Conservation (phyloP, 2,888 invertebrate genomes). For the Rugalucina vietnamica region DNA sequence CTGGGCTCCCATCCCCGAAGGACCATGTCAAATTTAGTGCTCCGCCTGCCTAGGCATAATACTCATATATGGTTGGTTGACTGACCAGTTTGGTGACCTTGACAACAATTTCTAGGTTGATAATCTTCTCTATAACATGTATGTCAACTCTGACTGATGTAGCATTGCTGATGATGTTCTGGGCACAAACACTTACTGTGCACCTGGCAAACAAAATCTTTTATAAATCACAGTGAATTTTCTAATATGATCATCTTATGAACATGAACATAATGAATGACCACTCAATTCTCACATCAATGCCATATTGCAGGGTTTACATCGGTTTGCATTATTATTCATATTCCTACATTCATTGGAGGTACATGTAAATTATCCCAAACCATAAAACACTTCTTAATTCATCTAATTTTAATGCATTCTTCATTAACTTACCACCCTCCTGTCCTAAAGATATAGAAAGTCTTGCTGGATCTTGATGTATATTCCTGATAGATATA, state of each 20-base stretch:
- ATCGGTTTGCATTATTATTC: too few species aligned
- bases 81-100: conserved; percentile 67
- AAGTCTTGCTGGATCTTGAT: conserved; percentile 17
- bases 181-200: conserved; percentile 74
- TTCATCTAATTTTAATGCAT: too few species aligned
- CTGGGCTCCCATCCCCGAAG: conserved; percentile 80
- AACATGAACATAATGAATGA: too few species aligned
- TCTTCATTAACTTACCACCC: conserved; percentile 55
- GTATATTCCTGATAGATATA: conserved; percentile 24
- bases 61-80: conserved; percentile 69
- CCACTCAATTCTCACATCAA: too few species aligned
- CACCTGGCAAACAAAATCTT: conserved; percentile 70
- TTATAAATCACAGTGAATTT: too few species aligned
- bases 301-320: too few species aligned
- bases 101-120: conserved; percentile 50
- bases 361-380: too few species aligned
- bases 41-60: conserved; percentile 75
- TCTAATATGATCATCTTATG: too few species aligned
- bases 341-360: too few species aligned
- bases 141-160: conserved; percentile 73
- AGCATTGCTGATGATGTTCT: conserved; percentile 75
- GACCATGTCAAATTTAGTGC: conserved; percentile 80
- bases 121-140: conserved; percentile 70
- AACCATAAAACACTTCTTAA: too few species aligned
- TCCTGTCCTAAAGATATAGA: conserved; percentile 14